These are phyloP conservation scores for Cebus imitator DNA, from an alignment of 2,113 vertebrate genomes.

Conservation along the genomic window DNA sequence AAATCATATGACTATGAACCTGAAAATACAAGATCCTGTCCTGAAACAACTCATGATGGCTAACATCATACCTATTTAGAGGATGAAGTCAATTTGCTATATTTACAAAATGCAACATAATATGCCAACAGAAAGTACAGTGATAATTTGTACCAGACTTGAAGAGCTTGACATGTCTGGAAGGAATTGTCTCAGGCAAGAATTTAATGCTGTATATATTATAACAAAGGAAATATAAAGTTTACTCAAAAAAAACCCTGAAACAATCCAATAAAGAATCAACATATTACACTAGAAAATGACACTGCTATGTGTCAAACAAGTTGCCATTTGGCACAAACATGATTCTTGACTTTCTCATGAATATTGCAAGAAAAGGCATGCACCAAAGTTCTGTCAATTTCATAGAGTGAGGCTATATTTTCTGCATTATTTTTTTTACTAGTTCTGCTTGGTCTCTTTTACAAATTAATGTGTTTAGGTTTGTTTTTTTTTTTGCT, in stretches of 20 bases:
- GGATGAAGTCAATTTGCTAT: neutral
- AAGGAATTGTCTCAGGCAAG: neutral
- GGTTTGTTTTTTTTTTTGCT: neutral
- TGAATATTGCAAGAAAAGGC: constrained; percentile 1
- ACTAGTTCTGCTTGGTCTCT: neutral
- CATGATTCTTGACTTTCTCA: constrained; percentile 1
- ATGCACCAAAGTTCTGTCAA: neutral
- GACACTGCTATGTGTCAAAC: neutral
- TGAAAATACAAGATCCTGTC: neutral
- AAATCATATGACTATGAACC: neutral
- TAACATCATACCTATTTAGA: neutral
- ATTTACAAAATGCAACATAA: constrained; percentile 12
- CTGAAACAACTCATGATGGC: neutral
- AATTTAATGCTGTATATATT: neutral
- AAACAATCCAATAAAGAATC: neutral
- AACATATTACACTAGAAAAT: neutral
- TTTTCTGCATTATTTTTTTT: neutral
- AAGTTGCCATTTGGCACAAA: neutral
- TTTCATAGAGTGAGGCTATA: neutral
- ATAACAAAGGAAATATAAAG: constrained; percentile 37
- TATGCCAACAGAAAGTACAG: neutral
- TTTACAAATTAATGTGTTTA: neutral
- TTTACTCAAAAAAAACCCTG: neutral
- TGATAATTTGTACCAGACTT: neutral
- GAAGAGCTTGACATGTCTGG: neutral